These are phyloP conservation scores for Pelodytes ibericus DNA, from an alignment of 2,797 vertebrate genomes.

Conservation along the genomic window DNA sequence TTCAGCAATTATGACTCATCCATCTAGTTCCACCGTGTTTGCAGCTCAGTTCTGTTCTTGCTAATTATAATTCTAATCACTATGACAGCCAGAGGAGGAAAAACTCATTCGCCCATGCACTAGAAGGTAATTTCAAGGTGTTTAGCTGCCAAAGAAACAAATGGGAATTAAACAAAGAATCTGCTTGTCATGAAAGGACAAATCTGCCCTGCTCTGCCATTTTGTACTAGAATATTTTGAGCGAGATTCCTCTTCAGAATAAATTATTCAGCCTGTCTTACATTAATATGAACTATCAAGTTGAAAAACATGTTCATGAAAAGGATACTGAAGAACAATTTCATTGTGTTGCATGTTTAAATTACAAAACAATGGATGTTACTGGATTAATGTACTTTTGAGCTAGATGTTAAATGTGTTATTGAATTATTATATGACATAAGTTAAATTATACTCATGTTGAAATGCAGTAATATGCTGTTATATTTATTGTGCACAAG, in stretches of 20 bases:
- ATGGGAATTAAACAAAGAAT: conserved; percentile 73
- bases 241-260: conserved; percentile 58
- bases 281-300: conserved; percentile 43
- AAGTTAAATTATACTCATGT: conserved; percentile 9
- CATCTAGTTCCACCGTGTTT: conserved; percentile 37
- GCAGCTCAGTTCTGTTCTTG: conserved; percentile 59
- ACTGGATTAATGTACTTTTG: conserved; percentile 9
- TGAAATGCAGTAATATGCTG: background rate
- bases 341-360: conserved; percentile 46
- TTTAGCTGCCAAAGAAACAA: conserved; percentile 72
- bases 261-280: conserved; percentile 47
- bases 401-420: conserved; percentile 3
- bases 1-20: conserved; percentile 65
- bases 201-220: conserved; percentile 60
- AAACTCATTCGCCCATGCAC: conserved; percentile 68
- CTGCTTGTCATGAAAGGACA: conserved; percentile 61
- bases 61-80: conserved; percentile 84
- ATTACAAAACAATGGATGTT: conserved; percentile 58
- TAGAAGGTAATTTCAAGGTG: conserved; percentile 81
- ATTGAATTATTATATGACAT: conserved; percentile 14
- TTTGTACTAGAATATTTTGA: conserved; percentile 60
- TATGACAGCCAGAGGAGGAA: conserved; percentile 67
- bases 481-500: background rate
- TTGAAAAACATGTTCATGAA: conserved; percentile 10
- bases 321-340: conserved; percentile 55